Base-by-base conservation (phyloP, 2,797 vertebrate genomes). In the Etheostoma nigrum region DNA sequence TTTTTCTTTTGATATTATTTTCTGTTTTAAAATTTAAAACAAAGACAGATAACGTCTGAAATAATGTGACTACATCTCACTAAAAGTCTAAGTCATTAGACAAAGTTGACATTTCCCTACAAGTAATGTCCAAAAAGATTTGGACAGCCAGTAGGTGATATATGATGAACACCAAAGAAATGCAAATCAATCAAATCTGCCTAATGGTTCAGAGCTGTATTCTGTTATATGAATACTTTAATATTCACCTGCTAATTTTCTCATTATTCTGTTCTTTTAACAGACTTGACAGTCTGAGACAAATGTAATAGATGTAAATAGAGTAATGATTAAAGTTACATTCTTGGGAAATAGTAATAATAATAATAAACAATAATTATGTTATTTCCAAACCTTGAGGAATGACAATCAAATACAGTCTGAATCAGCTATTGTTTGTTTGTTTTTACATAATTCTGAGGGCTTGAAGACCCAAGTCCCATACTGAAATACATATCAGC, bases 401-500 rank as follows among this genome's bases (percentile, higher is more conserved):
- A 60, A 11, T 52, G 60, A 64, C 11, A 36, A 33, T 16, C 9
- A 74, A 72, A 67, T 27, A 18, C 3, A 6, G 12, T 47, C 14
- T 6, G 47, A 74, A 67, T 61, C 58, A 36, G 14, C 27, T 44
- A 1, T 23, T n/a, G 21, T 21, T 21, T 25, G 4, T 14, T 42
- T 52, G 57, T 40, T 57, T 53, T 18, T 27, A 21, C n/a, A 21
- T 58, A 18, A 60, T 54, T 49, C 14, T 83, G 68, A 73, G 40
- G 30, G 77, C 40, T 66, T 53, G 61, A 49, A 78, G 60, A 81
- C 44, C 55, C 13, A n/a, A 47, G 59, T 12, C 6, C 18, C 12
- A 77, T 58, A 51, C 49, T 80, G 82, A 82, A 86, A 90, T 84
- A 59, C 45, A 89, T 79, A 48, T 60, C 18, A 27, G 61, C 59